Evolutionary conservation across 2,113 vertebrate genomes (phyloP), one percentile per base, ranked within the genome.

Genomic region (Etheostoma cragini): DNA sequence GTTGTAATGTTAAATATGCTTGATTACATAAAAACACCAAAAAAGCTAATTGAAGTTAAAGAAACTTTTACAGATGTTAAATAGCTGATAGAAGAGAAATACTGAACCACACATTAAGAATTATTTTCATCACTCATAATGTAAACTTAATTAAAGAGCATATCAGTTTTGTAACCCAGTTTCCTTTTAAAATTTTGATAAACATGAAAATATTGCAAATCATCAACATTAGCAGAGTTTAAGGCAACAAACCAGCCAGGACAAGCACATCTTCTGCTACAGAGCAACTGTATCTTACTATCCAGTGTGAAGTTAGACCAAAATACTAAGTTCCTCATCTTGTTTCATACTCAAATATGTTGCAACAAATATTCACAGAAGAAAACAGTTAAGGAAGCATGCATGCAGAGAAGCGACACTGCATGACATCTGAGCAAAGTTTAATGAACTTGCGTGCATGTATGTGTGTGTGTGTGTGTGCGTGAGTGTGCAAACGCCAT

Each of bases 301-400:
- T 91, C 90, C 89, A 91, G 91, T 92, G 90, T 87, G 76, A 89
- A 46, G 24, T 82, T 21, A 66, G 52, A 81, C 63, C 67, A 83
- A 74, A 68, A 50, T 60, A 33, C 15, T 4, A 72, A 21, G 63
- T 78, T 82, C 81, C 88, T 86, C 71, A 83, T 88, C 60, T 76
- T 71, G 64, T 50, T 83, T 74, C 22, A 58, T 56, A 74, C 21
- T 66, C 46, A 33, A 63, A 70, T 58, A 58, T 64, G 46, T 54
- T 52, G 57, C 49, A 49, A 71, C 47, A 71, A 79, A 76, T 45
- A 82, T n/a, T 69, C 58, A 86, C 33, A 1, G 70, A 74, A 72
- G 62, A 64, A 74, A 69, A 76, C 52, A 58, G 61, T 75, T 52
- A 62, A 49, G 45, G 75, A 56, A 49, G 73, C 33, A 50, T 1